Conservation (phyloP, 2,113 vertebrate genomes). For the Corvus hawaiiensis region DNA sequence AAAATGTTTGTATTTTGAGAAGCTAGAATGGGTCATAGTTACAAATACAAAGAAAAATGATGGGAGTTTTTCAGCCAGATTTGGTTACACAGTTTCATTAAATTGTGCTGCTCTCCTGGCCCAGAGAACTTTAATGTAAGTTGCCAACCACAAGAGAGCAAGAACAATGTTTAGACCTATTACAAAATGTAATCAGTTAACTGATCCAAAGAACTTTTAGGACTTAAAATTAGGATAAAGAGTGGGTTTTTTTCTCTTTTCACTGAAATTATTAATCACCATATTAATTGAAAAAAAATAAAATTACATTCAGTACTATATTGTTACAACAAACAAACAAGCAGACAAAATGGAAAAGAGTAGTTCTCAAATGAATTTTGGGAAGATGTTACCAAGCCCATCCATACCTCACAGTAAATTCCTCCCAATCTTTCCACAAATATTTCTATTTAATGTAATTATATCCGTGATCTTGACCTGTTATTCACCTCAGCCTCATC, state of each 20-base stretch:
- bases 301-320: background rate
- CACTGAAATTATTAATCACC: background rate
- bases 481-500: background rate
- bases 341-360: background rate
- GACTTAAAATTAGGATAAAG: background rate
- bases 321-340: background rate
- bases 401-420: background rate
- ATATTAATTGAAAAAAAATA: background rate
- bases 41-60: background rate
- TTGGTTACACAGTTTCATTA: background rate
- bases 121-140: background rate
- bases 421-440: background rate
- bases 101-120: background rate
- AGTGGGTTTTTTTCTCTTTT: accelerated
- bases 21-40: background rate
- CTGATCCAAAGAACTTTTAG: background rate
- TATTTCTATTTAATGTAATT: background rate
- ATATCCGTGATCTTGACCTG: background rate
- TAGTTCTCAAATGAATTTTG: background rate
- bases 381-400: background rate
- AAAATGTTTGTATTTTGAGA: background rate
- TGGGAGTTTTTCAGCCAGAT: background rate
- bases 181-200: background rate
- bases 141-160: background rate
- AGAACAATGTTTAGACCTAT: background rate